phyloP scores from a whole-genome alignment of 2,888 invertebrate genomes.

The Papilio elwesi region DNA sequence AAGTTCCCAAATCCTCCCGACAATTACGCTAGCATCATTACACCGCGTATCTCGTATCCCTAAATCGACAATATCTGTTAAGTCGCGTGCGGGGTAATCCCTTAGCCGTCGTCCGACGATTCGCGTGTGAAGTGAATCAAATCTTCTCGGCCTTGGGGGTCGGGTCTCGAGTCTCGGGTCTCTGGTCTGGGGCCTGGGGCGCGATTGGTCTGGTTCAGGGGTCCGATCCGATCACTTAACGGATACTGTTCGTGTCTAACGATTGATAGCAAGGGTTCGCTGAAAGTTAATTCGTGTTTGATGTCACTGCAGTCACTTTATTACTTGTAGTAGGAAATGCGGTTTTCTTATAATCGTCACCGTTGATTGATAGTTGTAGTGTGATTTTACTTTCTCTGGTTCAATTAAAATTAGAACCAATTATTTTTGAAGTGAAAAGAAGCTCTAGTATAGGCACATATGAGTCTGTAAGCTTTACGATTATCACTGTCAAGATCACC shows the following conservation, averaged over 20 bases:
- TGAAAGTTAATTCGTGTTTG: slow-evolving; percentile 82
- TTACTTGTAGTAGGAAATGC: slow-evolving; percentile 71
- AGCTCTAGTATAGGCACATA: neutral
- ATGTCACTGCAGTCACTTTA: slow-evolving; percentile 77
- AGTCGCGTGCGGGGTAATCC: slow-evolving; percentile 79
- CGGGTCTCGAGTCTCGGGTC: neutral
- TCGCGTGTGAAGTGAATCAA: slow-evolving; percentile 82
- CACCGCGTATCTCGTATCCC: slow-evolving; percentile 63
- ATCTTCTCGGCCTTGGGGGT: slow-evolving; percentile 60
- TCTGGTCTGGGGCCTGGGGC: neutral
- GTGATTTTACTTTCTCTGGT: slow-evolving; percentile 9
- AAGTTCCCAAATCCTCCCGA: slow-evolving; percentile 55
- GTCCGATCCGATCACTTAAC: slow-evolving; percentile 77
- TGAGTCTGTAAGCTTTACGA: neutral
- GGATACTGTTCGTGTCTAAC: slow-evolving; percentile 75
- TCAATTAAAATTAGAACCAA: neutral
- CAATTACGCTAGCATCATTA: slow-evolving; percentile 69
- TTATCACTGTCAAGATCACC: too few relatives aligned
- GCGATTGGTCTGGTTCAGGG: slow-evolving; percentile 39
- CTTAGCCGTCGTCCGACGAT: slow-evolving; percentile 68
- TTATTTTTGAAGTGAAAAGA: neutral
- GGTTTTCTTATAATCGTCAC: slow-evolving; percentile 63
- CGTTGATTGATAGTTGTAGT: slow-evolving; percentile 41
- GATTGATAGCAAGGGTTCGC: slow-evolving; percentile 73
- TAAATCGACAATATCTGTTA: slow-evolving; percentile 81